Evolutionary conservation across 2,888 invertebrate species (phyloP).

Genomic region (Linnaemya tessellans): DNA sequence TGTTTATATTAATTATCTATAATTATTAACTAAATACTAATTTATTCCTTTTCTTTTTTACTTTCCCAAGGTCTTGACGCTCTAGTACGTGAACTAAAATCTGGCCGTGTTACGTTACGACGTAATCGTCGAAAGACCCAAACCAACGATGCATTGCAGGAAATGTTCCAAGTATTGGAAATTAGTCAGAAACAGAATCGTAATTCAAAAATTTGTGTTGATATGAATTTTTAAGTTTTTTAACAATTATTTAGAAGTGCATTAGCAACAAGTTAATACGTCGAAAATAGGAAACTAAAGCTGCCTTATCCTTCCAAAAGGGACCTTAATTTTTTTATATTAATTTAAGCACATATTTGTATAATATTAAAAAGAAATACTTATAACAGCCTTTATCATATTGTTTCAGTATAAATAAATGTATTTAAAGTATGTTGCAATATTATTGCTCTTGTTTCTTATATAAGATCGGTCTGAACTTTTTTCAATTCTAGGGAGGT

Average conservation of each 20-base stretch:
- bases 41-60: slow-evolving; percentile 30
- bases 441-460: neutral
- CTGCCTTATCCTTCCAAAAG: slow-evolving; percentile 50
- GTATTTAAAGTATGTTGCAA: too few relatives aligned
- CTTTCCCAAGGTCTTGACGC: slow-evolving; percentile 82
- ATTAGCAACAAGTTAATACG: slow-evolving; percentile 9
- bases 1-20: too few relatives aligned
- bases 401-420: neutral
- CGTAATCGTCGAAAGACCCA: slow-evolving; percentile 81
- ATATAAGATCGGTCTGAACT: too few relatives aligned
- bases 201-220: slow-evolving; percentile 81
- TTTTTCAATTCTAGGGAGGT: too few relatives aligned
- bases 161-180: slow-evolving; percentile 83
- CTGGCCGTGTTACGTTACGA: slow-evolving; percentile 82
- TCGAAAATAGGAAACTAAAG: slow-evolving; percentile 19
- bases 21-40: neutral
- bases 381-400: neutral
- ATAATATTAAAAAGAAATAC: neutral
- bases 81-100: slow-evolving; percentile 83
- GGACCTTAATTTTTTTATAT: slow-evolving; percentile 20
- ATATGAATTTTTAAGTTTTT: slow-evolving; percentile 76
- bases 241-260: neutral
- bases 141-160: slow-evolving; percentile 82
- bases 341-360: slow-evolving; percentile 30
- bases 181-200: slow-evolving; percentile 83